A percentile compares a stretch with the other conserved stretches of the same genome.
Evolutionary conservation across 1,140 invertebrate species (phyloP).

Genomic region (Leptoteleia sp.): DNA sequence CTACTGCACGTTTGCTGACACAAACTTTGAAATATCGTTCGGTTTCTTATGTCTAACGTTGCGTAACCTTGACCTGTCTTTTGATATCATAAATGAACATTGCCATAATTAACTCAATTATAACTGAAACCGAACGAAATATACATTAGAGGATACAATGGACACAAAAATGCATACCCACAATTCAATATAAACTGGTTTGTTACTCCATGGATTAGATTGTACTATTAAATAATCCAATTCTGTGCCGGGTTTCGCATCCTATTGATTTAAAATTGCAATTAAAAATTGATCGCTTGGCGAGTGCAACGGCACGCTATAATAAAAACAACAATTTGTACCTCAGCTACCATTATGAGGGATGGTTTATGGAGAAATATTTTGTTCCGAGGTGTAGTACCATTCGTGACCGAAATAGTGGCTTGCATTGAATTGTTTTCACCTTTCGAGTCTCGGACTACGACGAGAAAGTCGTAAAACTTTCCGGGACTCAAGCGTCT

Average conservation of each 20-base stretch:
- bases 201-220: conserved; percentile 88
- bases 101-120: too few species aligned
- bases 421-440: conserved; percentile 88
- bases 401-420: conserved; percentile 91
- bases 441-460: conserved; percentile 89
- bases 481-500: conserved; percentile 87
- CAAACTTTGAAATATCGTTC: too few species aligned
- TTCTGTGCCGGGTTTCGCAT: conserved; percentile 89
- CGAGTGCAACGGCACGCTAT: conserved; percentile 10
- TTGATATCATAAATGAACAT: too few species aligned
- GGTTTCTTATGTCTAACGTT: too few species aligned
- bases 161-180: conserved; percentile 82
- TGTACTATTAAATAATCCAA: conserved; percentile 89
- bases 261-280: conserved; percentile 79
- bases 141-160: too few species aligned
- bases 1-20: too few species aligned
- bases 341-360: conserved; percentile 90
- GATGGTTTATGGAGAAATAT: conserved; percentile 92
- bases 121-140: too few species aligned
- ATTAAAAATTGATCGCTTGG: conserved; percentile 60
- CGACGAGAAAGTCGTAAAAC: conserved; percentile 90
- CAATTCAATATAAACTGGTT: conserved; percentile 89
- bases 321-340: conserved; percentile 73
- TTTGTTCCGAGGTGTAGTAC: conserved; percentile 87
- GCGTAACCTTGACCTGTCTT: too few species aligned